Base-by-base conservation (phyloP, 1,140 invertebrate species). In the Dendrolimus punctatus region DNA sequence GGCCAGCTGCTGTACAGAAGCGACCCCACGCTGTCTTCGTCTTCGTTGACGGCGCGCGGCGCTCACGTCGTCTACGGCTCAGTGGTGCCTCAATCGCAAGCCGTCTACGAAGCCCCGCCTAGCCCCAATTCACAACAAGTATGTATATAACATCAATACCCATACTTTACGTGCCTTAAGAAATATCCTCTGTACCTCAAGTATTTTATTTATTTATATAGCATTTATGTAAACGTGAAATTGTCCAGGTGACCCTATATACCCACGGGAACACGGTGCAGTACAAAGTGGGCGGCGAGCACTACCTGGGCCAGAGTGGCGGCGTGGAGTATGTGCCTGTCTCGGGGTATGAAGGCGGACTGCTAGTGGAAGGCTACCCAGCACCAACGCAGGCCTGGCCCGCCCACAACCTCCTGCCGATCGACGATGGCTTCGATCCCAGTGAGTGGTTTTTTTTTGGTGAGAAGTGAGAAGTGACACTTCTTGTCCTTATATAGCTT, bases 11-110 rank as follows among this genome's bases (percentile, higher is more conserved):
- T 88, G 51, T 89, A 87, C 64, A 91, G 91, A 57, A 87, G 84
- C 55, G 89, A 91, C 64, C 89, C 90, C 5, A 90, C 89, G 5
- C 64, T 91, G 8, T 83, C 88, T 0, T 91, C 89, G 0, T 88
- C 89, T 0, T 90, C 90, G 2, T 59, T 90, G 36, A 66, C 71
- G 50, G 56, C 87, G 7, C 62, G 81, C 1, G 74, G 76, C 6
- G 55, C 83, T 2, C 79, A 90, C 60, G 73, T 85, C 6, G 76
- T 86, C 1, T 85, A 87, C 59, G 76, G 80, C 38, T 74, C 80
- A 2, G 69, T 82, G 5, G 73, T 83, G 42, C 73, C 78, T 3
- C 78, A 73, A 49, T 69, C 82, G 7, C 79, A 76, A 41, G 60
- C 75, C 0, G 73, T 84, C 0, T 90, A 90, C 44, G 90, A 90